Conservation (phyloP, 35 echinoderm and acorn worm genomes). For the Heliocidaris erythrogramma region DNA sequence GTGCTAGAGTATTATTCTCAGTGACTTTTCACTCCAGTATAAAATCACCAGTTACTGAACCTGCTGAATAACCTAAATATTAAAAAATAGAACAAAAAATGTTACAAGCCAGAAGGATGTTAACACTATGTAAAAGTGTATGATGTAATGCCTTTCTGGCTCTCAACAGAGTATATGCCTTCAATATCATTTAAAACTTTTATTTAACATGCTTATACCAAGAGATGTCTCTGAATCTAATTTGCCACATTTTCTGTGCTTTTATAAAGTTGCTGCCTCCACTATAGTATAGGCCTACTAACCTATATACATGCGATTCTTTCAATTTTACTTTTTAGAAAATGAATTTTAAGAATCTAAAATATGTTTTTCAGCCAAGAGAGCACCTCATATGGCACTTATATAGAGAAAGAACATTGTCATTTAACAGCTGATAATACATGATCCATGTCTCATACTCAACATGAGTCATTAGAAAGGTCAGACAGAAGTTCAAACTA, state of each 20-base stretch:
- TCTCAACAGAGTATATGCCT: not conserved
- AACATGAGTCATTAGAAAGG: conserved; percentile 10
- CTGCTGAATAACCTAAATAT: no score
- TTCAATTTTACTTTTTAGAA: no score
- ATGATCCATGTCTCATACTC: conserved; percentile 7
- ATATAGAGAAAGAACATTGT: not conserved
- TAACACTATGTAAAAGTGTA: no score
- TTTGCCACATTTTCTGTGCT: not conserved
- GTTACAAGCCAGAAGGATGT: not conserved
- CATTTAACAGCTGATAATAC: not conserved
- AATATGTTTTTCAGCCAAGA: not conserved
- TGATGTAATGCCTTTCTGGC: not conserved
- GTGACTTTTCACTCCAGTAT: no score
- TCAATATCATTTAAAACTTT: no score
- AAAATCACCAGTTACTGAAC: no score
- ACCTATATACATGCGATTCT: no score
- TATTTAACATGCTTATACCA: no score
- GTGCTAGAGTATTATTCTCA: not conserved
- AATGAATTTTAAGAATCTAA: not conserved
- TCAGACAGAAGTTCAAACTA: not conserved
- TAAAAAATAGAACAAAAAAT: not conserved
- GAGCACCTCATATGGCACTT: not conserved
- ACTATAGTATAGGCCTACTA: no score
- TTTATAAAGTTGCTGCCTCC: not conserved
- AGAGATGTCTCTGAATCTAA: not conserved